Evolutionary conservation across 2,888 invertebrate species (phyloP).

Genomic region (Melanotus villosus): DNA sequence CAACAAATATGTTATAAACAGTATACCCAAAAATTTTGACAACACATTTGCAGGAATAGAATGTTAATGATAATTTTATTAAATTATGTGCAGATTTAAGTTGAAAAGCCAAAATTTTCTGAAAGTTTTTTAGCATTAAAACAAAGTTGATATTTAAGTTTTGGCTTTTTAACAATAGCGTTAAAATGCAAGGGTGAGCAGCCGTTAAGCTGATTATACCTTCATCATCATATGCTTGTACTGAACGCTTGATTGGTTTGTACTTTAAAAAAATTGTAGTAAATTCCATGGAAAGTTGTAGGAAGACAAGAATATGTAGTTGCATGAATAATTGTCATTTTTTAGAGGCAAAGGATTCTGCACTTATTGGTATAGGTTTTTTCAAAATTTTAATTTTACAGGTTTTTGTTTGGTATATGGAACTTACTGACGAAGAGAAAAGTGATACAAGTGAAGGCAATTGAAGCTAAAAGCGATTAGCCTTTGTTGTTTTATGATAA

Average conservation of each 20-base stretch:
- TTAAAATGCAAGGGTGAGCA: too few species aligned
- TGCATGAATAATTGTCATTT: not conserved
- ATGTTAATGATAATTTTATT: too few species aligned
- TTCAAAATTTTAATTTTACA: not conserved
- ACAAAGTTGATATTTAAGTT: too few species aligned
- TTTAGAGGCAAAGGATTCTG: not conserved
- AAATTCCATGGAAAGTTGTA: not conserved
- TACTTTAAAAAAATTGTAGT: not conserved
- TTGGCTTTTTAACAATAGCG: too few species aligned
- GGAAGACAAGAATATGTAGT: conserved; percentile 3
- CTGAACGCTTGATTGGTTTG: conserved; percentile 4
- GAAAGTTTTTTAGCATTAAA: too few species aligned
- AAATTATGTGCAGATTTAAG: too few species aligned
- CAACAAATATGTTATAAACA: too few species aligned
- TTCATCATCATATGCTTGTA: conserved; percentile 8
- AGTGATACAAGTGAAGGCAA: not conserved
- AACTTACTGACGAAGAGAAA: not conserved
- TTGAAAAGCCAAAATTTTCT: too few species aligned
- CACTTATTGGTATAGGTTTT: not conserved
- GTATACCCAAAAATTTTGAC: too few species aligned
- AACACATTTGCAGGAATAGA: too few species aligned
- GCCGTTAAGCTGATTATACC: not conserved
- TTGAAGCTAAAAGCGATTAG: not conserved
- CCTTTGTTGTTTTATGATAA: not conserved
- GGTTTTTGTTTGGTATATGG: not conserved